Evolutionary conservation across 1,140 invertebrate species (phyloP).

Genomic region (Drosophila sulfurigaster): DNA sequence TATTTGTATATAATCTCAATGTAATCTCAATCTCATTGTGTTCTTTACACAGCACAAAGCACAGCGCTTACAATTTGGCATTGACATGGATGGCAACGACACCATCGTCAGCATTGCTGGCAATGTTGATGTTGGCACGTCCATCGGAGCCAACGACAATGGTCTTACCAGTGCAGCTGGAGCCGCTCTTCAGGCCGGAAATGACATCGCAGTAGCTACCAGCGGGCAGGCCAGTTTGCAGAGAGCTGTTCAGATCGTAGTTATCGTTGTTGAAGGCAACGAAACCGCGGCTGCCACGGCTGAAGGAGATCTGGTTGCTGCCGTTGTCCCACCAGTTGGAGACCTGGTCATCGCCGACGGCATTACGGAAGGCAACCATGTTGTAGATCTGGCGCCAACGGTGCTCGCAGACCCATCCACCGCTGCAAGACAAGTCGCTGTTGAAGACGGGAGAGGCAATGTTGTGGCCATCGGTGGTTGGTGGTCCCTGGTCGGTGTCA

Average conservation of each 20-base stretch:
- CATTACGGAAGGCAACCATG: slow-evolving; percentile 93
- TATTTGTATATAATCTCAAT: slow-evolving; percentile 7
- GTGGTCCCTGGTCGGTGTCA: slow-evolving; percentile 86
- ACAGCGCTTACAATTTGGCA: slow-evolving; percentile 64
- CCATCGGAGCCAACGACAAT: slow-evolving; percentile 89
- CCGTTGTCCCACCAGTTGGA: slow-evolving; percentile 92
- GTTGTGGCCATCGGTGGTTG: slow-evolving; percentile 69
- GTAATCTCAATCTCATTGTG: slow-evolving; percentile 38
- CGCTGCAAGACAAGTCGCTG: slow-evolving; percentile 84
- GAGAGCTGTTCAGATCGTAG: slow-evolving; percentile 86
- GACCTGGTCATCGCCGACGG: slow-evolving; percentile 86
- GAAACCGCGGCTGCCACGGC: slow-evolving; percentile 89
- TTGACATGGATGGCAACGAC: slow-evolving; percentile 91
- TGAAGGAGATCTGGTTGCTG: slow-evolving; percentile 92
- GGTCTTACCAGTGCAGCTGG: slow-evolving; percentile 89
- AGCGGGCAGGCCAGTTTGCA: slow-evolving; percentile 90
- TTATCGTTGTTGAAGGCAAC: slow-evolving; percentile 90
- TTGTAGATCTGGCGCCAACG: slow-evolving; percentile 94
- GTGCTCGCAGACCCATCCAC: slow-evolving; percentile 96
- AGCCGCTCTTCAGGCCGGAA: slow-evolving; percentile 88
- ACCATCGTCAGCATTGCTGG: slow-evolving; percentile 87
- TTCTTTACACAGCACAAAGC: neutral
- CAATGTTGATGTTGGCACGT: slow-evolving; percentile 88
- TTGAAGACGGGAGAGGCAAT: slow-evolving; percentile 87
- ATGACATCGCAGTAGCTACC: slow-evolving; percentile 95